Conservation (phyloP, 92 coral and sea anemone species). For the Porites lobata region DNA sequence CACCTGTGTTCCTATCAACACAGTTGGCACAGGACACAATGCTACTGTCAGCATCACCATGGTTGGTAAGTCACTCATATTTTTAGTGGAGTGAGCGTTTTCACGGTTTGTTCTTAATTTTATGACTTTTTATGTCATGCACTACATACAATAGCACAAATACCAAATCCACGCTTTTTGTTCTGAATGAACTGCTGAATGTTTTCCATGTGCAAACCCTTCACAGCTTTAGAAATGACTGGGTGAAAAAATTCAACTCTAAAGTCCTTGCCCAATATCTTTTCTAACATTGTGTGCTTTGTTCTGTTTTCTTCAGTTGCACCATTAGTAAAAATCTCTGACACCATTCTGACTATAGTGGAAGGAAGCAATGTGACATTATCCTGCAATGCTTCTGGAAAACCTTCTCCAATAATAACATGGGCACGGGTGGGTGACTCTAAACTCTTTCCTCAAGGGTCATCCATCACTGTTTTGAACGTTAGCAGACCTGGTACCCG, state of each 20-base stretch:
- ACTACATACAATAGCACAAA: no score
- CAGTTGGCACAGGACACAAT: constrained; percentile 54
- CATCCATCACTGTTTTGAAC: not conserved
- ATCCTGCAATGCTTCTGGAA: constrained; percentile 11
- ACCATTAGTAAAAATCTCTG: not conserved
- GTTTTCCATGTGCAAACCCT: no score
- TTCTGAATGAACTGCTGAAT: no score
- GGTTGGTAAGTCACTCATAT: constrained; percentile 42
- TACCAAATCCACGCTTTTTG: no score
- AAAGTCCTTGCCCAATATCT: no score
- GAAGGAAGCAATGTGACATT: constrained; percentile 27
- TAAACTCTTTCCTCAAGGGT: not conserved
- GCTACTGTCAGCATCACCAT: constrained; percentile 26
- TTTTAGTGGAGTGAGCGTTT: no score
- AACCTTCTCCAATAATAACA: constrained; percentile 1
- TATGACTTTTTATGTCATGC: no score
- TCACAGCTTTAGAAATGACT: no score
- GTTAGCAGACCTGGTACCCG: constrained; percentile 26
- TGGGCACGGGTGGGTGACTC: constrained; percentile 11
- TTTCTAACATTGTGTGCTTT: no score
- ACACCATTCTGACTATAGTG: not conserved
- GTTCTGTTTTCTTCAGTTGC: not conserved
- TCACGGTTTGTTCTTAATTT: no score
- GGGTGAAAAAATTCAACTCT: not conserved
- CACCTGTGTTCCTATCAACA: constrained; percentile 61